A percentile compares a stretch with the other conserved stretches of the same genome.
These are phyloP conservation scores for Oreotrochilus melanogaster DNA, from an alignment of 2,113 vertebrate genomes.

Conservation along the genomic window DNA sequence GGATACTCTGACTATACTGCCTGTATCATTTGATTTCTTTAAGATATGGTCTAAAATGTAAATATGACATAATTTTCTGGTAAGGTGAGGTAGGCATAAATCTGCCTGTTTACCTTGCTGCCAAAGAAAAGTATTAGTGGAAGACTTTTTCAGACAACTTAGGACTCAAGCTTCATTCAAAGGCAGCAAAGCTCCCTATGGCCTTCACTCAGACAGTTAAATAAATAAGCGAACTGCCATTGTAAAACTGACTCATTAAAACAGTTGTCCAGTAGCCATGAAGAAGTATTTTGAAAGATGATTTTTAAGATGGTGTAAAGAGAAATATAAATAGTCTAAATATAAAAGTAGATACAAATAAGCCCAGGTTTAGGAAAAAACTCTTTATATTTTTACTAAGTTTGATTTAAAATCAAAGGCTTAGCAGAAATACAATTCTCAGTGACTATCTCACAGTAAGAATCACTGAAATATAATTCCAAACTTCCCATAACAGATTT, in stretches of 20 bases:
- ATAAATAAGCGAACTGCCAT: background rate
- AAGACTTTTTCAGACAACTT: background rate
- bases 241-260: conserved; percentile 16
- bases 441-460: background rate
- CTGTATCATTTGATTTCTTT: background rate
- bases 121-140: background rate
- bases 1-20: background rate
- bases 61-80: background rate
- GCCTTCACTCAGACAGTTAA: background rate
- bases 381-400: background rate
- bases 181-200: background rate
- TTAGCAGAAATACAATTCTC: background rate
- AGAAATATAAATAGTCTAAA: background rate
- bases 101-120: background rate
- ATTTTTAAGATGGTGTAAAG: background rate
- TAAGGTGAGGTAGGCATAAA: background rate
- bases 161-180: background rate
- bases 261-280: background rate
- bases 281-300: background rate
- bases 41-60: background rate
- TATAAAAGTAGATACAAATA: background rate
- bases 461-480: background rate
- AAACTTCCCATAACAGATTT: background rate
- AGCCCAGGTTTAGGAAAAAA: background rate
- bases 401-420: background rate